Evolutionary conservation across 2,888 invertebrate genomes (phyloP), one percentile per base, ranked within the genome.

Genomic region (Leucophenga maculata): DNA sequence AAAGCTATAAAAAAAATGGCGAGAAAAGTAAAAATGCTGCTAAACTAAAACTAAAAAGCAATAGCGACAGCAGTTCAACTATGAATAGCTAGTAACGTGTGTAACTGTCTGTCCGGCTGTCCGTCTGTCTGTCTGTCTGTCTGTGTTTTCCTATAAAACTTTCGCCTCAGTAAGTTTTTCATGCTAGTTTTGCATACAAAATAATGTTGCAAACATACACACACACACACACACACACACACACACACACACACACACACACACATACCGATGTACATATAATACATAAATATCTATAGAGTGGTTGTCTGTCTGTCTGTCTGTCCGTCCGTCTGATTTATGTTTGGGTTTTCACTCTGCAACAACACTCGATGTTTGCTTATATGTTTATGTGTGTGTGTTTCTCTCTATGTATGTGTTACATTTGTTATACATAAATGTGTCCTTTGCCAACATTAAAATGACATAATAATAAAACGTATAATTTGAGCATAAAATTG

Each of bases 381-480:
- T 13, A 62, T 13, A 62, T 13, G 18, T 59, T 31, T 26, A 26
- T 39, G 18, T 60, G 18, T 39, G 39, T 60, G 9, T 60, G 18
- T 60, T n/a, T 44, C 4, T 18, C 11, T 44, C 39, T 44, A 39
- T 62, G 13, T 18, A 14, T 62, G 20, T 62, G 6, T n/a, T 46
- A 13, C 14, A n/a, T 50, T 50, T n/a, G 50, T 50, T 50, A 50
- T 16, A 50, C 18, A 26, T 57, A 64, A 64, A 64, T 64, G 22
- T 46, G 32, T 68, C 50, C 72, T 65, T 72, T 69, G 75, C 70
- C 72, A 73, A 73, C 77, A 72, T 78, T 75, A 73, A 78, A 79
- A 73, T 78, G 77, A 78, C 80, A 82, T 80, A 75, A 82, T 80
- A 75, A 82, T 79, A 82, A 79, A 80, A 82, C 77, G 77, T 78